These are phyloP conservation scores for Atta cephalotes DNA, from an alignment of 1,140 invertebrate genomes.

Conservation along the genomic window DNA sequence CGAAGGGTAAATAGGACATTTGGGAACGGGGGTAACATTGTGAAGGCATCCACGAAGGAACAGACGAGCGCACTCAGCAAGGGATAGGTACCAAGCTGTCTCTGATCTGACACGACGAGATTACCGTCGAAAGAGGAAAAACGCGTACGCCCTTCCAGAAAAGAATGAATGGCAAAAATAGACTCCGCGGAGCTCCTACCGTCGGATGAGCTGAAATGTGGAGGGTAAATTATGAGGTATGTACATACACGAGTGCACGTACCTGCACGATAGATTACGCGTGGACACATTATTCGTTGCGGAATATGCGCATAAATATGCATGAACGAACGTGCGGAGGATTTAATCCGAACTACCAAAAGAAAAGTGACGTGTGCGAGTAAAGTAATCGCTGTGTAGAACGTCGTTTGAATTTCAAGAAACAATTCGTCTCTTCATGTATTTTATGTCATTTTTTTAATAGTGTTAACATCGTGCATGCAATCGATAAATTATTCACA, in stretches of 20 bases:
- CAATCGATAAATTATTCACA: background rate
- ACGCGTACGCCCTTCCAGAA: slow-evolving; percentile 68
- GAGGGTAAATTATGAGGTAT: slow-evolving; percentile 36
- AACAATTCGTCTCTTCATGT: background rate
- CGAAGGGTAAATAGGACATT: slow-evolving; percentile 32
- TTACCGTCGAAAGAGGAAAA: slow-evolving; percentile 78
- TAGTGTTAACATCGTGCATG: background rate
- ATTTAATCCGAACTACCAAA: slow-evolving; percentile 50
- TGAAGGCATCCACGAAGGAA: slow-evolving; percentile 62
- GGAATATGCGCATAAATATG: slow-evolving; percentile 62
- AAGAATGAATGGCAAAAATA: slow-evolving; percentile 75
- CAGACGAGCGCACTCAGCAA: slow-evolving; percentile 78
- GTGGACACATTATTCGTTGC: slow-evolving; percentile 56
- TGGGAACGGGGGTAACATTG: slow-evolving; percentile 50
- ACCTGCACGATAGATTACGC: slow-evolving; percentile 62
- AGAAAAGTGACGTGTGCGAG: slow-evolving; percentile 37
- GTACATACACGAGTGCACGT: slow-evolving; percentile 42
- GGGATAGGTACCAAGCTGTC: slow-evolving; percentile 70
- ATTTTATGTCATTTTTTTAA: background rate
- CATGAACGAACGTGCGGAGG: slow-evolving; percentile 54
- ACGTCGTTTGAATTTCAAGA: slow-evolving; percentile 36
- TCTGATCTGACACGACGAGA: slow-evolving; percentile 78
- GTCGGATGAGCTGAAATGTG: slow-evolving; percentile 19
- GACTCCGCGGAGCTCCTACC: slow-evolving; percentile 32
- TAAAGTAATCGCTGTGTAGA: slow-evolving; percentile 41